Evolutionary conservation across 2,113 vertebrate species (phyloP).

Genomic region (Siniperca knerii): DNA sequence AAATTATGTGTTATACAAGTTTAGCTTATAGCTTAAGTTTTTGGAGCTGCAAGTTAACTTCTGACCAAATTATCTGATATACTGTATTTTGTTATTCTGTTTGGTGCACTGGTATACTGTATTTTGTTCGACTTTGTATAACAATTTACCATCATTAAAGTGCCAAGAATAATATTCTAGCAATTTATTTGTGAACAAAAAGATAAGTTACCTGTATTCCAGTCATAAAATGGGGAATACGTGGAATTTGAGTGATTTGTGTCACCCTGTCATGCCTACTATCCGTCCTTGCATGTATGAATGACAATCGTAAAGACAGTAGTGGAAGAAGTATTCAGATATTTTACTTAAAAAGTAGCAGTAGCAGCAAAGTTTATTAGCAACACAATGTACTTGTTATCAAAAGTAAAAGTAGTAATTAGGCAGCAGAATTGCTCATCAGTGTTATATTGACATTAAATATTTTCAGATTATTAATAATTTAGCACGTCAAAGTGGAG

Average conservation of each 20-base stretch:
- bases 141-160: slow-evolving; percentile 5
- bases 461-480: neutral
- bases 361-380: neutral
- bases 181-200: neutral
- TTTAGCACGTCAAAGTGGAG: neutral
- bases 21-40: neutral
- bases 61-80: neutral
- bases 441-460: neutral
- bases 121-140: slow-evolving; percentile 1
- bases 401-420: neutral
- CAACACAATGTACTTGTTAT: neutral
- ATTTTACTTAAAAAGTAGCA: neutral
- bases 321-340: neutral
- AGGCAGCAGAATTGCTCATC: neutral
- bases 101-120: neutral
- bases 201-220: neutral
- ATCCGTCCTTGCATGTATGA: neutral
- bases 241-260: neutral
- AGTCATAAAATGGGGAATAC: neutral
- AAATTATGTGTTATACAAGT: neutral
- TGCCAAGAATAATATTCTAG: neutral
- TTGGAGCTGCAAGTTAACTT: neutral
- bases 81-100: slow-evolving; percentile 1
- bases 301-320: neutral
- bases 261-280: too few relatives aligned